These are phyloP conservation scores for Chouioia cunea DNA, from an alignment of 2,888 invertebrate species.

Conservation along the genomic window DNA sequence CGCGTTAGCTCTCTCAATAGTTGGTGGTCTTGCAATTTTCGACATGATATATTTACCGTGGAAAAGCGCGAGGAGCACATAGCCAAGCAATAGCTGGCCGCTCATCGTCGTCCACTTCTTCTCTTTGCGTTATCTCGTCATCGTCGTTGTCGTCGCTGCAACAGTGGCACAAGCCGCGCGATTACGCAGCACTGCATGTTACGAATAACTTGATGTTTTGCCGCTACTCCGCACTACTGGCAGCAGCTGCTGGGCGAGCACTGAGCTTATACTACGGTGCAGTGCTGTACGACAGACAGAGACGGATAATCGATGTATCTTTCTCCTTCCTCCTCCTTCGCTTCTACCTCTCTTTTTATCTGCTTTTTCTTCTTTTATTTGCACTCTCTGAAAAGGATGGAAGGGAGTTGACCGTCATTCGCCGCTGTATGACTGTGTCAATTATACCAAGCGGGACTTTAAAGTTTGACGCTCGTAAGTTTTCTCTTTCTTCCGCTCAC, in stretches of 20 bases:
- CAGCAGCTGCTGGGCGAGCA: no score
- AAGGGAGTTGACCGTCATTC: no score
- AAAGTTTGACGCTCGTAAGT: not conserved
- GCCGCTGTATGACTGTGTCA: not conserved
- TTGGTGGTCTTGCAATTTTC: not conserved
- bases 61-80: conserved; percentile 65
- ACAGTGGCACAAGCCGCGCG: not conserved
- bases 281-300: no score
- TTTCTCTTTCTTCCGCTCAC: not conserved
- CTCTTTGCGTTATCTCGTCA: conserved; percentile 68
- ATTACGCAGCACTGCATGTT: no score
- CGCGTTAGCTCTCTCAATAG: conserved; percentile 1
- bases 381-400: no score
- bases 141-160: conserved; percentile 49
- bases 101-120: conserved; percentile 51
- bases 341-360: no score
- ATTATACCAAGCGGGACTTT: not conserved
- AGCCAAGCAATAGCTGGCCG: conserved; percentile 64
- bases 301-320: no score
- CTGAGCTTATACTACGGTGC: no score
- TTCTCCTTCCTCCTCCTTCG: no score
- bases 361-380: no score
- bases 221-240: no score
- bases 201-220: no score
- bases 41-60: conserved; percentile 58